Conservation (phyloP, 2,113 vertebrate species). For the Scartelaos histophorus region DNA sequence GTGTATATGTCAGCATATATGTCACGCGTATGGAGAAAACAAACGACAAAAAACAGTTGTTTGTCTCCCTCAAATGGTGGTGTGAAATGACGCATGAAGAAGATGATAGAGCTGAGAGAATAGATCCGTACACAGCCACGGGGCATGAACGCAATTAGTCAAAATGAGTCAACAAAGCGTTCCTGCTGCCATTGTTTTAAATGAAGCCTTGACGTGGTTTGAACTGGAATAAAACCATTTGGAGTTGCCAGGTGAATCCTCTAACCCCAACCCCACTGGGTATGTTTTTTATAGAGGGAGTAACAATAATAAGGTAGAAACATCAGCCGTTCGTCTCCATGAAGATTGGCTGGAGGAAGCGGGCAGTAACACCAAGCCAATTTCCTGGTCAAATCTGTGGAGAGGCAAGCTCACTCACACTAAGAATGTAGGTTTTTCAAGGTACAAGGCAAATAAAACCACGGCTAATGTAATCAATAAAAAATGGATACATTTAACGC, state of each 20-base stretch:
- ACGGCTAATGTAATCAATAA: too few species aligned
- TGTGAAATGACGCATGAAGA: constrained; percentile 5
- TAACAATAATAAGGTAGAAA: too few species aligned
- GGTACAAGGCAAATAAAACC: too few species aligned
- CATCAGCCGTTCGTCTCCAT: too few species aligned
- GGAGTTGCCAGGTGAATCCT: too few species aligned
- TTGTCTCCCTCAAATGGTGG: background rate
- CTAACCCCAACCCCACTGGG: background rate
- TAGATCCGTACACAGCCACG: background rate
- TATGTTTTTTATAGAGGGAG: background rate
- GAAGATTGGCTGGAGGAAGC: too few species aligned
- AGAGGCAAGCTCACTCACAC: too few species aligned
- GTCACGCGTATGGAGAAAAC: background rate
- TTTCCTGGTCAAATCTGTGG: too few species aligned
- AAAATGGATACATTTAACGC: too few species aligned
- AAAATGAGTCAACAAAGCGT: background rate
- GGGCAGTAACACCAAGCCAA: too few species aligned
- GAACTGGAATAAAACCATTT: background rate
- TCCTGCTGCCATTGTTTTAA: background rate
- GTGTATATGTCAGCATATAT: background rate
- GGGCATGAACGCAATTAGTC: constrained; percentile 1
- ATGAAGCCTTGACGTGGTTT: background rate
- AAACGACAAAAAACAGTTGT: background rate
- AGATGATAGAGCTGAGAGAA: background rate
- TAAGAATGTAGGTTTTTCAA: too few species aligned